phyloP scores from a whole-genome alignment of 2,113 vertebrate genomes.

The Tupaia tana region DNA sequence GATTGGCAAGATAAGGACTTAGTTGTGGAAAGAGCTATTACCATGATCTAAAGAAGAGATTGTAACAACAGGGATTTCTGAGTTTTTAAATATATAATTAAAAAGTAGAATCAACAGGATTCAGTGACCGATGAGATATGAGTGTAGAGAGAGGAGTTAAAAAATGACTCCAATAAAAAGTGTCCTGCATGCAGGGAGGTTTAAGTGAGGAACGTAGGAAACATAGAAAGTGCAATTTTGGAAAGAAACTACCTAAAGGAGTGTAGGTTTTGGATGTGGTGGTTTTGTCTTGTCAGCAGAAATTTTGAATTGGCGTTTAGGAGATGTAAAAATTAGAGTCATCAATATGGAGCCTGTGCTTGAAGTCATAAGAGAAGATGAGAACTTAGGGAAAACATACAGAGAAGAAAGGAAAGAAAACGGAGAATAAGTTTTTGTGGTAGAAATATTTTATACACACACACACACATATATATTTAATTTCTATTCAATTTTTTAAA shows the following conservation, averaged over 20 bases:
- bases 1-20: neutral
- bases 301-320: neutral
- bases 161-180: neutral
- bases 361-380: neutral
- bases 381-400: neutral
- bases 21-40: neutral
- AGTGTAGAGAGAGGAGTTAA: neutral
- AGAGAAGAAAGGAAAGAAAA: neutral
- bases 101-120: neutral
- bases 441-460: neutral
- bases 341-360: neutral
- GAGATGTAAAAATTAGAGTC: neutral
- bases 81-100: constrained; percentile 9
- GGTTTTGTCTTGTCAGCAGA: neutral
- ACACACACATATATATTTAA: too few species aligned
- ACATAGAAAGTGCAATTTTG: neutral
- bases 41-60: neutral
- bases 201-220: neutral
- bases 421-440: neutral
- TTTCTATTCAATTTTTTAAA: too few species aligned
- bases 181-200: neutral
- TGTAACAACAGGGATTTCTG: neutral
- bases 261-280: neutral
- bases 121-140: neutral
- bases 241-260: neutral